Conservation (phyloP, 2,113 vertebrate genomes). For the Emydocephalus ijimae region DNA sequence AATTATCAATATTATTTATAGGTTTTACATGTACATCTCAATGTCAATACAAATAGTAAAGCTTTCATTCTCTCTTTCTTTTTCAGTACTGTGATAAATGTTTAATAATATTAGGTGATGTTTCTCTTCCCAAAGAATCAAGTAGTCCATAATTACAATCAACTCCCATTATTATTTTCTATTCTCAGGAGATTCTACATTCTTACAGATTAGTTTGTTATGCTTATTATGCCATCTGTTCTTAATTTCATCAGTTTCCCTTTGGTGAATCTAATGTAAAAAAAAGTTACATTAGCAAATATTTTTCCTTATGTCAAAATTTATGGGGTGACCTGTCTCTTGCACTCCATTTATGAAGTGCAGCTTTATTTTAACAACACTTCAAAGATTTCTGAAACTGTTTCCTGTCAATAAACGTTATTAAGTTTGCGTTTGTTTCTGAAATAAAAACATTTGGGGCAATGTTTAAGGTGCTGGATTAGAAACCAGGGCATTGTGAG, state of each 20-base stretch:
- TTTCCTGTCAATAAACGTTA: neutral
- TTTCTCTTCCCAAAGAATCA: neutral
- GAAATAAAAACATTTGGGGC: neutral
- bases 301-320: neutral
- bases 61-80: neutral
- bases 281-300: neutral
- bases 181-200: neutral
- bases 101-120: neutral
- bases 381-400: neutral
- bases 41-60: neutral
- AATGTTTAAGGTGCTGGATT: neutral
- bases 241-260: neutral
- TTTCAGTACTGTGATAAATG: neutral
- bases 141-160: neutral
- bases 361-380: neutral
- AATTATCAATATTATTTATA: neutral
- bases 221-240: neutral
- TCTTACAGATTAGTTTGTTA: neutral
- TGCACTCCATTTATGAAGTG: neutral
- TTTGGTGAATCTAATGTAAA: neutral
- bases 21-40: neutral
- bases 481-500: neutral
- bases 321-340: neutral
- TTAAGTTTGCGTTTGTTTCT: neutral
- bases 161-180: neutral